phyloP scores from a whole-genome alignment of 1,140 invertebrate genomes.

The Eubasilissa regina region DNA sequence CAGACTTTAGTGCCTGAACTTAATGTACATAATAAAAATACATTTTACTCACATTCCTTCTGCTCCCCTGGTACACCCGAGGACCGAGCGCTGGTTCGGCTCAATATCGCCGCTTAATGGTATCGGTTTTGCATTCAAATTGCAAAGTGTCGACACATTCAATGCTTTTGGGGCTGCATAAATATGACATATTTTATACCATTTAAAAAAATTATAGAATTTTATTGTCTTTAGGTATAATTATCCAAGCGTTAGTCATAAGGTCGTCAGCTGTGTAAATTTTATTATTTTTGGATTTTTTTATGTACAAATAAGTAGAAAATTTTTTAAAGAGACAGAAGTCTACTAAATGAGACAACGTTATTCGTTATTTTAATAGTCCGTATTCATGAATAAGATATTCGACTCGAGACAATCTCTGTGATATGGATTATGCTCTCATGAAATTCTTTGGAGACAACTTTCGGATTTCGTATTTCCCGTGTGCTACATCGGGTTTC shows the following conservation, averaged over 20 bases:
- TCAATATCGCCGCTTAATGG: slow-evolving; percentile 3
- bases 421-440: too few species aligned
- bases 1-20: slow-evolving; percentile 32
- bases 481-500: too few species aligned
- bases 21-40: slow-evolving; percentile 49
- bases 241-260: not conserved
- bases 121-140: slow-evolving; percentile 28
- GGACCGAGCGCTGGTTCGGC: not conserved
- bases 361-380: too few species aligned
- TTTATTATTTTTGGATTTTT: too few species aligned
- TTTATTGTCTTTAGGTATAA: not conserved
- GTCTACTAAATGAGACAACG: too few species aligned
- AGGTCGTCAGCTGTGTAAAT: too few species aligned
- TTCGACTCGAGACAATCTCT: too few species aligned
- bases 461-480: too few species aligned
- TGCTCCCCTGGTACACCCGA: not conserved
- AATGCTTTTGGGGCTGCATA: not conserved
- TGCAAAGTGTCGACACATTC: slow-evolving; percentile 12
- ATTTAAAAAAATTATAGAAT: not conserved
- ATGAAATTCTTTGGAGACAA: too few species aligned
- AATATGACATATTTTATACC: slow-evolving; percentile 14
- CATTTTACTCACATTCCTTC: slow-evolving; percentile 36
- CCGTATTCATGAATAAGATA: too few species aligned
- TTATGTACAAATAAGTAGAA: too few species aligned
- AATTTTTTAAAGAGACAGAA: too few species aligned